Evolutionary conservation across 2,888 invertebrate species (phyloP).

Genomic region (Melolontha melolontha): DNA sequence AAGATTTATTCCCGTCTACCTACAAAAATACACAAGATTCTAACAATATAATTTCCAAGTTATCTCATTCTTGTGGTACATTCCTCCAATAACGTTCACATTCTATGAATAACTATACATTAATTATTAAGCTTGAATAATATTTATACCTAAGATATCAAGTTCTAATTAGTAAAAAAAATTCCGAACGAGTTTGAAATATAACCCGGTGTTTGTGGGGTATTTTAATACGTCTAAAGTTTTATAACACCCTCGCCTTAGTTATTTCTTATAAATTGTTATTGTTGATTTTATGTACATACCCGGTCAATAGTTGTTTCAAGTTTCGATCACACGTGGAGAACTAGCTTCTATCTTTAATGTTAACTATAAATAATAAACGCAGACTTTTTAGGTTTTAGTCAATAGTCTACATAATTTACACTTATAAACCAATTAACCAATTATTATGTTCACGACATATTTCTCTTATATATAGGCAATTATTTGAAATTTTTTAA

Average conservation of each 20-base stretch:
- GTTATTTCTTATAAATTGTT: slow-evolving; percentile 11
- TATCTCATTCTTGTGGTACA: slow-evolving; percentile 4
- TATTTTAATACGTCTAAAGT: slow-evolving; percentile 28
- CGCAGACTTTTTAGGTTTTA: too few species aligned
- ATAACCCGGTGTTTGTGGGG: slow-evolving; percentile 26
- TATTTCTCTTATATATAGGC: too few species aligned
- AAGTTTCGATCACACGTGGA: not conserved
- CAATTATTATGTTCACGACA: too few species aligned
- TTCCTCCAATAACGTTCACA: slow-evolving; percentile 14
- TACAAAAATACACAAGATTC: not conserved
- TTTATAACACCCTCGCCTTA: slow-evolving; percentile 34
- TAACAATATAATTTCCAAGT: slow-evolving; percentile 4
- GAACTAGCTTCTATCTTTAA: not conserved
- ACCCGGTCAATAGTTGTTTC: slow-evolving; percentile 18
- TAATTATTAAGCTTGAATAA: slow-evolving; percentile 36
- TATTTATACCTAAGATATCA: slow-evolving; percentile 32
- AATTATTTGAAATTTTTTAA: too few species aligned
- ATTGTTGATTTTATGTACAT: slow-evolving; percentile 17
- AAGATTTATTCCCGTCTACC: not conserved
- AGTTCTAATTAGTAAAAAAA: slow-evolving; percentile 34
- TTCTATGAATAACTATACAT: slow-evolving; percentile 15
- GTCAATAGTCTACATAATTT: too few species aligned
- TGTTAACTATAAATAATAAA: too few species aligned
- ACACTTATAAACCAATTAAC: too few species aligned
- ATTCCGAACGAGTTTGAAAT: slow-evolving; percentile 35